Evolutionary conservation across 2,797 vertebrate genomes (phyloP).

Genomic region (Columba guinea): DNA sequence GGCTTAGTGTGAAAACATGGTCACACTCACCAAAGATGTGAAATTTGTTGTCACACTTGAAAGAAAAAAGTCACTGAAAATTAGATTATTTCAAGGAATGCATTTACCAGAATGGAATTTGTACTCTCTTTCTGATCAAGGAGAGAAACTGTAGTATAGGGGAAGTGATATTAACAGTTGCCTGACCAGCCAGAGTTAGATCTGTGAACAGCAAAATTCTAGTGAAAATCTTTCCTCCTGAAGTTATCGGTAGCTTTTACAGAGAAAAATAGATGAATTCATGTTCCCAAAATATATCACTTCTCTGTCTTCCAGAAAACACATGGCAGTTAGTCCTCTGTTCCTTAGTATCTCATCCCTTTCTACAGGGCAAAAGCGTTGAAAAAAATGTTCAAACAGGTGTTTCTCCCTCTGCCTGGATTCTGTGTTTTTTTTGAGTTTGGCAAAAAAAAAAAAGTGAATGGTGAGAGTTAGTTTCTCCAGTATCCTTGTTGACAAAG

Average conservation of each 20-base stretch:
- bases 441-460: neutral
- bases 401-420: neutral
- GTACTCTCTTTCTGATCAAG: neutral
- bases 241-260: neutral
- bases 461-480: neutral
- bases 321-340: neutral
- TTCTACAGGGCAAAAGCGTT: neutral
- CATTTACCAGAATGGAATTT: neutral
- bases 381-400: neutral
- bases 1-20: neutral
- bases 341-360: neutral
- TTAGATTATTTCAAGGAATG: neutral
- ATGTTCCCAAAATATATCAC: neutral
- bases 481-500: neutral
- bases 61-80: neutral
- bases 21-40: neutral
- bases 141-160: neutral
- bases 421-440: neutral
- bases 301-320: neutral
- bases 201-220: neutral
- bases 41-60: neutral
- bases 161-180: neutral
- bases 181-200: neutral
- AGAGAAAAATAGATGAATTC: neutral
- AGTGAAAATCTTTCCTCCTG: neutral